Conservation (phyloP, 2,888 invertebrate genomes). For the Parelbella ahira region DNA sequence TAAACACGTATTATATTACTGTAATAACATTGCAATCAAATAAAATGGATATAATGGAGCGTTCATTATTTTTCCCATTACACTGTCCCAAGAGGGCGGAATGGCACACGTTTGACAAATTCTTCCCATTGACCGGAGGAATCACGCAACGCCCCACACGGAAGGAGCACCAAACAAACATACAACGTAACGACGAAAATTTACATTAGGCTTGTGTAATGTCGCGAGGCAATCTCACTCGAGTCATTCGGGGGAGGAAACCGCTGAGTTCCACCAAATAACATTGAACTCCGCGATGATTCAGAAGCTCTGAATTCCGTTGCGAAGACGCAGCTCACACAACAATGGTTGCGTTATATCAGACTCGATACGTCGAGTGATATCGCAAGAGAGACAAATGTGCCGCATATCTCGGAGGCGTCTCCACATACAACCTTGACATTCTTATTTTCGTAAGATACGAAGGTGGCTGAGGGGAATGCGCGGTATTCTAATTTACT, state of each 20-base stretch:
- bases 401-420: slow-evolving; percentile 54
- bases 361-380: slow-evolving; percentile 62
- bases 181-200: slow-evolving; percentile 67
- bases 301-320: slow-evolving; percentile 30
- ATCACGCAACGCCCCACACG: slow-evolving; percentile 50
- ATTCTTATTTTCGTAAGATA: slow-evolving; percentile 52
- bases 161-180: slow-evolving; percentile 50
- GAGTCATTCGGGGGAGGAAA: slow-evolving; percentile 68
- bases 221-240: slow-evolving; percentile 76
- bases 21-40: too few relatives aligned
- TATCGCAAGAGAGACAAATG: slow-evolving; percentile 71
- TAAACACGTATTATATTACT: too few relatives aligned
- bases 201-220: slow-evolving; percentile 76
- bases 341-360: slow-evolving; percentile 50
- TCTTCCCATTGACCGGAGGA: slow-evolving; percentile 52
- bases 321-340: slow-evolving; percentile 39
- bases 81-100: slow-evolving; percentile 37
- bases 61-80: slow-evolving; percentile 29
- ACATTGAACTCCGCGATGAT: slow-evolving; percentile 44
- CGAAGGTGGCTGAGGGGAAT: slow-evolving; percentile 30
- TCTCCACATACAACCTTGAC: slow-evolving; percentile 55
- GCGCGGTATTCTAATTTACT: slow-evolving; percentile 18
- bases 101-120: slow-evolving; percentile 34
- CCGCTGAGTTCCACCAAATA: slow-evolving; percentile 50
- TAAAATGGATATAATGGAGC: too few relatives aligned